These are phyloP conservation scores for Anguilla pacifica DNA, from an alignment of 2,797 vertebrate genomes.

Conservation along the genomic window DNA sequence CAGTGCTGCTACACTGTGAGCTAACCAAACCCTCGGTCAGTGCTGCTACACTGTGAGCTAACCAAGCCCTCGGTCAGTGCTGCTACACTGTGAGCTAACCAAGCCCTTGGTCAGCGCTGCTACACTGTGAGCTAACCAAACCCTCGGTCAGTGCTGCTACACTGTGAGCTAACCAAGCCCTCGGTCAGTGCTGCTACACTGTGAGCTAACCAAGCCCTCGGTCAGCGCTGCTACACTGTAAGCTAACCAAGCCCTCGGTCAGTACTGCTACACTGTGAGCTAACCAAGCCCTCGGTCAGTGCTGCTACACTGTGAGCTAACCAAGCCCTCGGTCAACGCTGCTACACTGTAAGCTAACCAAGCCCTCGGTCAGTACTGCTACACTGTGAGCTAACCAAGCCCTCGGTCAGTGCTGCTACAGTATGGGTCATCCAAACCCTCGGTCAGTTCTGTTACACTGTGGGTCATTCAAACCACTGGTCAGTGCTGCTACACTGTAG, in stretches of 20 bases:
- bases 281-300: too few species aligned
- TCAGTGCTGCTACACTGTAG: background rate
- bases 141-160: conserved; percentile 67
- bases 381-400: too few species aligned
- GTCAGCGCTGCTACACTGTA: background rate
- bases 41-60: background rate
- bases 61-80: conserved; percentile 72
- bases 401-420: too few species aligned
- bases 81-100: background rate
- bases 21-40: background rate
- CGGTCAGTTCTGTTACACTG: background rate
- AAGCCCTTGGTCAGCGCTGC: background rate
- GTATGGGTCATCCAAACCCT: too few species aligned
- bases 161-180: background rate
- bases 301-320: too few species aligned
- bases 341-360: too few species aligned
- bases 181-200: background rate
- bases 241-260: too few species aligned
- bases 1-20: conserved; percentile 42
- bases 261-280: background rate
- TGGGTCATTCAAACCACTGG: too few species aligned
- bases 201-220: too few species aligned
- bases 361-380: too few species aligned
- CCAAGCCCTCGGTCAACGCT: too few species aligned
- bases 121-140: conserved; percentile 49